Conservation (phyloP, 1,140 invertebrate genomes). For the Drosophila sulfurigaster region DNA sequence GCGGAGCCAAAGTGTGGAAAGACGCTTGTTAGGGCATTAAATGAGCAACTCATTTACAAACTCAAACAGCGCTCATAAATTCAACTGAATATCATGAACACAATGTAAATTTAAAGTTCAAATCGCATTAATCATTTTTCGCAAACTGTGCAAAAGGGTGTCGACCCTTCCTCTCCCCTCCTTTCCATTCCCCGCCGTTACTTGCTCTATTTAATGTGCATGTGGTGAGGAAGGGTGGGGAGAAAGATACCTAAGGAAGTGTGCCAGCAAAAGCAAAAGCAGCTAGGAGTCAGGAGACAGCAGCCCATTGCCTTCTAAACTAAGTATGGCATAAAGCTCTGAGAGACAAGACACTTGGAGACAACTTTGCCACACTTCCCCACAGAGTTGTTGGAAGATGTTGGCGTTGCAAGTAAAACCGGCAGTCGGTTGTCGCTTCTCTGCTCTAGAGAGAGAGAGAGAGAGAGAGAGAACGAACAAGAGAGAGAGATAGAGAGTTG, state of each 20-base stretch:
- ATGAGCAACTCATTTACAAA: conserved; percentile 83
- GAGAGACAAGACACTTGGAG: conserved; percentile 47
- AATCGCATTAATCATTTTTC: conserved; percentile 82
- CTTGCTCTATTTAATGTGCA: conserved; percentile 6
- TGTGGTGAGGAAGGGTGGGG: background rate
- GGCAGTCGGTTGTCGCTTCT: conserved; percentile 2
- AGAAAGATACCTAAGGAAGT: conserved; percentile 3
- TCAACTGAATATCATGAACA: conserved; percentile 82
- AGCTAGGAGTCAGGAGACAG: too few species aligned
- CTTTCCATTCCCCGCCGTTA: too few species aligned
- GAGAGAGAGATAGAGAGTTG: background rate
- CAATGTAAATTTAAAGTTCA: conserved; percentile 83
- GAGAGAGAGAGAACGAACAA: background rate
- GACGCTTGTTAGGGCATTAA: conserved; percentile 72
- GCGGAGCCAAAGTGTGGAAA: background rate
- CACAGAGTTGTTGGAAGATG: conserved; percentile 25
- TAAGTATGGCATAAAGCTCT: conserved; percentile 11
- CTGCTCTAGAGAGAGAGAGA: background rate
- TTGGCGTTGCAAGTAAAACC: conserved; percentile 13
- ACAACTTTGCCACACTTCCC: conserved; percentile 39
- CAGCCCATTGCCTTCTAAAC: conserved; percentile 5
- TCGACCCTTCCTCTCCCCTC: background rate
- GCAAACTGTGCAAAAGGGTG: conserved; percentile 54
- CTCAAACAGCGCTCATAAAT: conserved; percentile 82
- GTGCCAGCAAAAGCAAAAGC: background rate